Evolutionary conservation across 53 echinoderm and acorn worm genomes (phyloP).

Genomic region (Holothuria scabra): DNA sequence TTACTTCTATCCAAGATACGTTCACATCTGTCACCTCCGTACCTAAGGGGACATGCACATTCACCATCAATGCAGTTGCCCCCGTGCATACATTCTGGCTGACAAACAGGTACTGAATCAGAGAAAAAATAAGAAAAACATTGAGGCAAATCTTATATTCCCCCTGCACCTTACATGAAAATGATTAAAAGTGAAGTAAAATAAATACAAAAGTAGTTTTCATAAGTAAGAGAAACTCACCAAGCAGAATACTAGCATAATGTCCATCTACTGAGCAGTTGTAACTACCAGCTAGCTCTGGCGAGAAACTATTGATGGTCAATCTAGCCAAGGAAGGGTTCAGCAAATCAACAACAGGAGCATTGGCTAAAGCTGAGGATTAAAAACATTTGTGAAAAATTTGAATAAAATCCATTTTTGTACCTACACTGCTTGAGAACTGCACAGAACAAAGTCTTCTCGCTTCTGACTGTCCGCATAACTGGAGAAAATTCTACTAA

Average conservation of each 20-base stretch:
- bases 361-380: not conserved
- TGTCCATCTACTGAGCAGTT: conserved; percentile 82
- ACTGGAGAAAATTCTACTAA: no score
- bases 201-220: no score
- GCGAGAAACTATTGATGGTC: conserved; percentile 67
- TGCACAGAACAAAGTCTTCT: no score
- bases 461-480: no score
- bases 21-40: conserved; percentile 59
- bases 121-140: not conserved
- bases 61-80: conserved; percentile 66
- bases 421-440: no score
- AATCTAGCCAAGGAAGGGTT: conserved; percentile 66
- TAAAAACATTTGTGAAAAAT: not conserved
- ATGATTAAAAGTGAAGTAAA: no score
- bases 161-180: no score
- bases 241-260: conserved; percentile 65
- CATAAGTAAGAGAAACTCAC: conserved; percentile 50
- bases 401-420: not conserved
- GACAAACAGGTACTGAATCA: conserved; percentile 55
- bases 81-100: conserved; percentile 66
- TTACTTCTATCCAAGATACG: no score
- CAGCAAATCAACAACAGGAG: conserved; percentile 46
- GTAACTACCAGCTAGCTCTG: conserved; percentile 69
- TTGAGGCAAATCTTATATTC: no score
- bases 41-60: conserved; percentile 51